Base-by-base conservation (phyloP, 2,888 invertebrate species). In the Crematogaster levior region DNA sequence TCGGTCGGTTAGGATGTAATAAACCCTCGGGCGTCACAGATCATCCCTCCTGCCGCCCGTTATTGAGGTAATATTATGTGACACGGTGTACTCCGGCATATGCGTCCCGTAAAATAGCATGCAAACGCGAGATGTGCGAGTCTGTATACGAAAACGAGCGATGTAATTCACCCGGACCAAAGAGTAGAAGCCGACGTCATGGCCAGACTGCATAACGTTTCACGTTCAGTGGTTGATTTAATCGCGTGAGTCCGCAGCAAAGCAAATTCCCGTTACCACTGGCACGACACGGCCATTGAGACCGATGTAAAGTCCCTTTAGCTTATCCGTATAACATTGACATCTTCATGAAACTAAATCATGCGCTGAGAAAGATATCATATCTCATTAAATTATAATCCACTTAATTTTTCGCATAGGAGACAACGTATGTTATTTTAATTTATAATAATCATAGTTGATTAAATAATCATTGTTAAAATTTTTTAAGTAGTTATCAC, bases 1-100 rank as follows among this genome's bases (percentile, higher is more conserved):
- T 90, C 84, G 90, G 83, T 84, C 77, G 84, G 84, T 73, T 66
- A 86, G 87, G 89, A 84, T 84, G 91, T 89, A 89, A 90, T 90
- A 89, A 91, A 88, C 91, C 90, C 85, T 82, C 82, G 61, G 86
- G 88, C 84, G 81, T 84, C 85, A 60, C 84, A 81, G 89, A 90
- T 89, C 89, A 85, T 84, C 85, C 89, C 83, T 66, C 79, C 82
- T 73, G 79, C 68, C 81, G 58, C 43, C 79, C 79, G 87, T 87
- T 90, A 90, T 90, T 86, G 86, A 83, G 82, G 83, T 87, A 90
- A 90, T 90, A 89, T 91, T 90, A 90, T 90, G 86, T 86, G 88
- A 88, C 85, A 84, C 82, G 63, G 74, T 79, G 84, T 86, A 84
- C 66, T 70, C 83, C 70, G 66, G 85, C 82, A 80, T 82, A 81